phyloP scores from a whole-genome alignment of 2,888 invertebrate genomes.

The Phyto melanocephala region DNA sequence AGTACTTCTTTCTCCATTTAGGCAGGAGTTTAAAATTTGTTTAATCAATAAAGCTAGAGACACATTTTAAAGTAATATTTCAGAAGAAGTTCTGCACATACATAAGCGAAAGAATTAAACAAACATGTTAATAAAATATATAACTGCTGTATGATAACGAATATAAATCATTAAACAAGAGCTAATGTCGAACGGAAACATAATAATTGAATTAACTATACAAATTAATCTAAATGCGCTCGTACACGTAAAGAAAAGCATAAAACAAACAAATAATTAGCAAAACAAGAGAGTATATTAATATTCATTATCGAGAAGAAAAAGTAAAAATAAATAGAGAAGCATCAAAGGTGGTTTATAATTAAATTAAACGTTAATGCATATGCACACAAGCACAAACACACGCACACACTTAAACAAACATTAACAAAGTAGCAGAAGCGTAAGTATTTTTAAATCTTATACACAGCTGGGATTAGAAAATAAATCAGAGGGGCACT shows the following conservation, averaged over 20 bases:
- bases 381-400: not conserved
- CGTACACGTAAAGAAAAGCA: not conserved
- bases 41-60: too few relatives aligned
- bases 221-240: not conserved
- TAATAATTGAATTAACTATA: constrained; percentile 13
- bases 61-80: too few relatives aligned
- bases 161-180: too few relatives aligned
- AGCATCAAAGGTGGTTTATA: constrained; percentile 49
- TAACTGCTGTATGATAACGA: too few relatives aligned
- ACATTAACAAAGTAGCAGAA: not conserved
- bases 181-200: too few relatives aligned
- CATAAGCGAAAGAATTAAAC: too few relatives aligned
- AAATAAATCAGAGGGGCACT: not conserved
- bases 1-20: too few relatives aligned
- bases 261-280: constrained; percentile 4
- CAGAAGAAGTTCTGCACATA: too few relatives aligned
- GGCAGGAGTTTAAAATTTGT: too few relatives aligned
- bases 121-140: too few relatives aligned
- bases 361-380: constrained; percentile 44
- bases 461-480: not conserved
- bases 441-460: not conserved
- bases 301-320: not conserved
- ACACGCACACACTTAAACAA: not conserved
- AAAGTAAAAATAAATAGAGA: not conserved
- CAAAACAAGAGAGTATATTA: not conserved